These are phyloP conservation scores for Marcusenius ussheri DNA, from an alignment of 2,113 vertebrate genomes.

Conservation along the genomic window DNA sequence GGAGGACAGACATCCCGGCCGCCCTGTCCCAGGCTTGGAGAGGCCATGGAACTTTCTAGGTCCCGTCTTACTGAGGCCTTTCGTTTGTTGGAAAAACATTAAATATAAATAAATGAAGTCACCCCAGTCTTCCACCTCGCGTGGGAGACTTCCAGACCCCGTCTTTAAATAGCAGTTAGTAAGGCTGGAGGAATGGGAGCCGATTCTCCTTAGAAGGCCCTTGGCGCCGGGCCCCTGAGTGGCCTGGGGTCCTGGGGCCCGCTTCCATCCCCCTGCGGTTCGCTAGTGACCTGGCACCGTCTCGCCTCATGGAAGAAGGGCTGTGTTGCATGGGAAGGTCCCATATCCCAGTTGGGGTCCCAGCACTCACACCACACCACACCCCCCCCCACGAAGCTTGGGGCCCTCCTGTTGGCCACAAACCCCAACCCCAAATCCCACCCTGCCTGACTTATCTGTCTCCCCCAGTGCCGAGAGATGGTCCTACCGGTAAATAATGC, in stretches of 20 bases:
- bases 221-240: conserved; percentile 23
- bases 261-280: neutral
- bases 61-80: conserved; percentile 47
- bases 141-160: conserved; percentile 62
- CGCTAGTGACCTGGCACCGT: neutral
- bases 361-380: neutral
- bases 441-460: neutral
- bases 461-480: neutral
- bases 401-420: neutral
- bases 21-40: conserved; percentile 25
- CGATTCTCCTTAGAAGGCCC: conserved; percentile 64
- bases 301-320: no score
- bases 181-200: conserved; percentile 55
- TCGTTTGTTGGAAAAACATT: conserved; percentile 58
- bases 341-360: neutral
- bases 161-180: conserved; percentile 56
- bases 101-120: conserved; percentile 68
- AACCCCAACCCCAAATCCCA: no score
- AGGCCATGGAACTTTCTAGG: conserved; percentile 56
- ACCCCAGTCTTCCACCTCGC: conserved; percentile 40
- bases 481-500: neutral
- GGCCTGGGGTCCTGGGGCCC: neutral
- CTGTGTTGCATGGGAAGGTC: neutral
- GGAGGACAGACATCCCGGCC: neutral
- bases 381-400: neutral